Evolutionary conservation across 2,888 invertebrate genomes (phyloP), one percentile per base, ranked within the genome.

Genomic region (Holacanthella duospinosa): DNA sequence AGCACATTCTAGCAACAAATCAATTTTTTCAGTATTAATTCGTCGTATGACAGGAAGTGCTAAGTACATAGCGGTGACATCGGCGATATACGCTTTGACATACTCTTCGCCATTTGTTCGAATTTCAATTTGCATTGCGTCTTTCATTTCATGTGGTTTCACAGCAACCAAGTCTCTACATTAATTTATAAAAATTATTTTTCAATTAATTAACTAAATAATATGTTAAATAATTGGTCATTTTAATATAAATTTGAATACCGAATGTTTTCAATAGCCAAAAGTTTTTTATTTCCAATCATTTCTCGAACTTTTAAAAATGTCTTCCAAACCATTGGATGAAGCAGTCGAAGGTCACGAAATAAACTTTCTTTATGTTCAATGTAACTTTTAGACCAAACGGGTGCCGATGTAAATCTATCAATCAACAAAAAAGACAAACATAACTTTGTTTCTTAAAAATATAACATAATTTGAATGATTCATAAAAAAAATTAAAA

Each of bases 141-240:
- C 70, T 48, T 68, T 69, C 54, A 72, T 44, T 28, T 70, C 69
- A 43, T 68, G 67, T 0, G 70, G 69, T 55, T 70, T 70, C 29
- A 60, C 54, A 19, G 57, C 58, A 59, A 58, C 59, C 16, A 66
- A 21, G 12, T 61, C 53, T 25, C 64, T 63, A 43, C 6, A 16
- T 19, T 9, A 21, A 24, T 28, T 60, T 2, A 4, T 27, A 59
- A 28, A 60, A 61, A 27, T 57, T 19, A 61, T 43, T 64, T 56
- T 43, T 28, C 16, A n/a, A 57, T 57, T 55, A 59, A 27, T 29
- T 27, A 29, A 29, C 2, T 21, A 36, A n/a, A 19, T 16, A 19
- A 65, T 58, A 59, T 29, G 43, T 56, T 12, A 56, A 24, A 57
- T n/a, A n/a, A n/a, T n/a, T n/a, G n/a, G n/a, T n/a, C n/a, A n/a